Conservation (phyloP, 2,888 invertebrate genomes). For the Tenthredo notha region DNA sequence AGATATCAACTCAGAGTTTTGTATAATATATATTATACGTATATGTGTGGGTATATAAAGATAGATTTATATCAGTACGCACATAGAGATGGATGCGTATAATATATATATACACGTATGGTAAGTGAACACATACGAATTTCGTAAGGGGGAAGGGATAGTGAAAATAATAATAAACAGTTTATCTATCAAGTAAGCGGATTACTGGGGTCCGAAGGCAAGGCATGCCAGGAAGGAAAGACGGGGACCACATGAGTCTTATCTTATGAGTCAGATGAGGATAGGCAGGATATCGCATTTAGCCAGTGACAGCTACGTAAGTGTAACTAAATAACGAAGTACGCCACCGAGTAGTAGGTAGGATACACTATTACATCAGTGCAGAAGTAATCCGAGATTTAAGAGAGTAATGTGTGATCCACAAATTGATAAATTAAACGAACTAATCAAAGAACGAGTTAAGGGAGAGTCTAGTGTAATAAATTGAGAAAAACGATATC, state of each 20-base stretch:
- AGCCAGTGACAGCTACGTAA: constrained; percentile 51
- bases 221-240: constrained; percentile 43
- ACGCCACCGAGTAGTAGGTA: not conserved
- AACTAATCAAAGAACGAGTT: no score
- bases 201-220: constrained; percentile 63
- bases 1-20: constrained; percentile 1
- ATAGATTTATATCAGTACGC: constrained; percentile 32
- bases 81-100: not conserved
- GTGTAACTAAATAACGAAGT: constrained; percentile 49
- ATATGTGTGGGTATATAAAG: constrained; percentile 15
- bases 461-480: no score
- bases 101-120: not conserved
- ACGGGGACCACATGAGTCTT: constrained; percentile 37
- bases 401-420: not conserved
- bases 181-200: constrained; percentile 70
- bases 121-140: not conserved
- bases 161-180: constrained; percentile 72
- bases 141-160: constrained; percentile 54
- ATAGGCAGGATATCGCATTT: constrained; percentile 49
- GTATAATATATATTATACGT: not conserved
- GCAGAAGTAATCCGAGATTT: constrained; percentile 19
- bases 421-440: not conserved
- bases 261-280: constrained; percentile 47
- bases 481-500: no score
- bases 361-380: not conserved